A percentile compares a stretch with the other conserved stretches of the same genome.
These are phyloP conservation scores for Paratilapia polleni DNA, from an alignment of 2,113 vertebrate genomes.

Conservation along the genomic window DNA sequence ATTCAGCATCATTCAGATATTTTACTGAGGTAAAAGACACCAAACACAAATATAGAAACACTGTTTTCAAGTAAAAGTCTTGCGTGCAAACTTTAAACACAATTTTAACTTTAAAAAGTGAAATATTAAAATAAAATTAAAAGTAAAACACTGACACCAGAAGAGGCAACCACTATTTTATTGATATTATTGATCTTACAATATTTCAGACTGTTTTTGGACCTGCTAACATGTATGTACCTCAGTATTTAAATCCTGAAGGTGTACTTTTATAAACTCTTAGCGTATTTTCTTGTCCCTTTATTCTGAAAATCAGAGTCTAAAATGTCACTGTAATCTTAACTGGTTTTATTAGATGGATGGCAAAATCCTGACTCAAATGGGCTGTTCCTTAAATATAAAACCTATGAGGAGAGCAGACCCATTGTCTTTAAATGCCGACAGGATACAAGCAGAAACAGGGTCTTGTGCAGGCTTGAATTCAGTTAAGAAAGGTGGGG, in stretches of 20 bases:
- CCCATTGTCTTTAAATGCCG: background rate
- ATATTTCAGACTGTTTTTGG: background rate
- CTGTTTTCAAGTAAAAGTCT: background rate
- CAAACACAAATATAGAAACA: too few relatives aligned
- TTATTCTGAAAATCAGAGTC: background rate
- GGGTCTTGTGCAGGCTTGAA: background rate
- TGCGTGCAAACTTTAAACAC: too few relatives aligned
- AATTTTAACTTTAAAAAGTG: too few relatives aligned
- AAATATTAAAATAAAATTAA: too few relatives aligned
- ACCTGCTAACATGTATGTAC: background rate
- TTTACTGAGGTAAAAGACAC: background rate
- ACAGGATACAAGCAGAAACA: background rate
- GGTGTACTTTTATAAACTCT: too few relatives aligned
- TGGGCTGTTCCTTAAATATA: background rate
- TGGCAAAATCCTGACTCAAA: background rate
- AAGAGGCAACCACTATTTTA: background rate
- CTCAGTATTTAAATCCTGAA: background rate
- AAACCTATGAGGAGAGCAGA: background rate
- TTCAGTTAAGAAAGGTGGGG: background rate
- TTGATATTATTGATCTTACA: background rate
- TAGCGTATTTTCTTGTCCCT: background rate
- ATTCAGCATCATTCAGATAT: background rate
- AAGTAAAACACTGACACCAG: too few relatives aligned
- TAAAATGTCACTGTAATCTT: background rate
- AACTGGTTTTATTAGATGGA: background rate